These are phyloP conservation scores for Cosmia trapezina DNA, from an alignment of 2,888 invertebrate species.

Conservation along the genomic window DNA sequence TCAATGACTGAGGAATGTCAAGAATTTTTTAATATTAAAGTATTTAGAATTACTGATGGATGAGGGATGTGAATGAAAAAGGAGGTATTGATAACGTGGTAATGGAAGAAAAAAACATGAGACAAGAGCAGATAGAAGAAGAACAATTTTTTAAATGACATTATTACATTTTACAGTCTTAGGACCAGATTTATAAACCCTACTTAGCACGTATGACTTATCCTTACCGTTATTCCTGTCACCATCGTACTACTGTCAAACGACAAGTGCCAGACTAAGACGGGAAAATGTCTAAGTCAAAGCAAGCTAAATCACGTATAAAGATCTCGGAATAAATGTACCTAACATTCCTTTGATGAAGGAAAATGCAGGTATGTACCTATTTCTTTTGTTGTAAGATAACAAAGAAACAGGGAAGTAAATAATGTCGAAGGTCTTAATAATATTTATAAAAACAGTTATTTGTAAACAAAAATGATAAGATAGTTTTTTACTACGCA, in stretches of 20 bases:
- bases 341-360: background rate
- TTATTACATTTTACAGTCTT: background rate
- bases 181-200: background rate
- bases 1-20: too few relatives aligned
- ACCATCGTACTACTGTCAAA: background rate
- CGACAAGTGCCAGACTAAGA: background rate
- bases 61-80: background rate
- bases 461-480: slow-evolving; percentile 40
- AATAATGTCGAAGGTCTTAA: background rate
- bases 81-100: background rate
- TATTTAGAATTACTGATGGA: background rate
- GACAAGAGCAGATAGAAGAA: background rate
- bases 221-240: background rate
- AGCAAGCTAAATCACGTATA: background rate
- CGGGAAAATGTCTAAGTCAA: background rate
- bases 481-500: slow-evolving; percentile 8
- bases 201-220: background rate
- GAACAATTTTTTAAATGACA: background rate
- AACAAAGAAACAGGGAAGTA: slow-evolving; percentile 18
- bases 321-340: background rate
- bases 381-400: slow-evolving; percentile 16
- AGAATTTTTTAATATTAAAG: background rate
- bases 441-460: background rate
- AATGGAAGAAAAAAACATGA: background rate
- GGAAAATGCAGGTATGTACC: background rate